Percentiles rank a stretch among this genome's conserved stretches.
Evolutionary conservation across 1,140 invertebrate species (phyloP).

Genomic region (Drosophila saltans): DNA sequence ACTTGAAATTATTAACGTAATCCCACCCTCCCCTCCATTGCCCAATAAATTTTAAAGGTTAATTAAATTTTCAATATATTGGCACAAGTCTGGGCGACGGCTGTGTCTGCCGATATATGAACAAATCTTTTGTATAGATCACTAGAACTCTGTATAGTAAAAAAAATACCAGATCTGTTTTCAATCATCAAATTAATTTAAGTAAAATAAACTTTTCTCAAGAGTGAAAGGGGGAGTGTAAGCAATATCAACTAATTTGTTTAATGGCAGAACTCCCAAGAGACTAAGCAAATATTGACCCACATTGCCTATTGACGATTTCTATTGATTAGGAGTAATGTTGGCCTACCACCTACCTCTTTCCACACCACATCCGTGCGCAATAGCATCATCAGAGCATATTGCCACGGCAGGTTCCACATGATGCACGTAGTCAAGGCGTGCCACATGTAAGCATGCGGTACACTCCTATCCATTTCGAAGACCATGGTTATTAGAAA

Average conservation of each 20-base stretch:
- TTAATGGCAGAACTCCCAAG: slow-evolving; percentile 1
- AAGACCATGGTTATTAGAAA: slow-evolving; percentile 54
- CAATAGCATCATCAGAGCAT: slow-evolving; percentile 31
- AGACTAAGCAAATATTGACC: slow-evolving; percentile 8
- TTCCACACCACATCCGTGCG: slow-evolving; percentile 40
- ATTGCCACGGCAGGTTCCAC: slow-evolving; percentile 53
- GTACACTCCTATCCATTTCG: slow-evolving; percentile 24
- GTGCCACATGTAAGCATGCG: background rate
- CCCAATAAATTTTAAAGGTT: no score
- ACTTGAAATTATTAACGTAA: no score
- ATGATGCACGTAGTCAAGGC: slow-evolving; percentile 17
- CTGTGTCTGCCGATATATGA: no score
- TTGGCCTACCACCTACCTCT: slow-evolving; percentile 43
- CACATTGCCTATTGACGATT: background rate
- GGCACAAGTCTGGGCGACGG: no score
- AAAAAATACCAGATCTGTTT: no score
- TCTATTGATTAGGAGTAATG: no score
- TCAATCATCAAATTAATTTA: slow-evolving; percentile 23
- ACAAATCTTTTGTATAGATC: background rate
- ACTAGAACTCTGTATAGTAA: background rate
- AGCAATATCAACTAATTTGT: background rate
- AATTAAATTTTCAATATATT: no score
- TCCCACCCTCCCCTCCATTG: no score
- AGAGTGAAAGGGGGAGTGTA: background rate
- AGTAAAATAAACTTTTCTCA: background rate